Evolutionary conservation across 2,113 vertebrate genomes (phyloP), one percentile per base, ranked within the genome.

Genomic region (Vireo altiloquus): DNA sequence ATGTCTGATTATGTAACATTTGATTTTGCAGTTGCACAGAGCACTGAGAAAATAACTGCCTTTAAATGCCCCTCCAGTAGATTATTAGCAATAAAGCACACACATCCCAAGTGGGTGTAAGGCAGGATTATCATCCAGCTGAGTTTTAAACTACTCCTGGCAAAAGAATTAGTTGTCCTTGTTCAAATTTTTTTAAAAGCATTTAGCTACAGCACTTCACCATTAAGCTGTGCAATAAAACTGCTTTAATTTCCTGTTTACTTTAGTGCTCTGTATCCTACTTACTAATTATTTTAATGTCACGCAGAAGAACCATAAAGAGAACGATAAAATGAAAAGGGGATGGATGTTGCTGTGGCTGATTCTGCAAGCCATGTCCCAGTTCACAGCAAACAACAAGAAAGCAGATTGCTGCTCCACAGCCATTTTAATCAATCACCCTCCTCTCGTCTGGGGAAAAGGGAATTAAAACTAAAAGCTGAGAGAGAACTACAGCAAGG

Each of bases 271-370:
- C 60, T 95, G 68, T 78, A 64, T 56, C 64, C 46, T 65, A 74
- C 84, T 96, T 92, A 90, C 93, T 94, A 96, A 96, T 94, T 89
- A 94, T 92, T 93, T 95, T 95, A 96, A 96, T 86, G 52, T 82
- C 79, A 82, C 94, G 94, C 5, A 0, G 82, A 94, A 94, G 93
- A 96, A 86, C 47, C 87, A 90, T 93, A 95, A 92, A 92, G 35
- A 80, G 74, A 91, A 91, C 72, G 77, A 89, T 53, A 95, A 95
- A 96, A 94, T 42, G 39, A 27, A 46, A 74, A 86, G 68, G n/a
- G 33, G 40, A 66, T 65, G 33, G 30, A 78, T 56, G 35, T 14
- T 66, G 68, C 15, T 80, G 56, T 11, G 89, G 92, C 52, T 0
- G 1, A 78, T 83, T 86, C 76, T 81, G 46, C 56, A 89, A 91